A percentile compares a stretch with the other conserved stretches of the same genome.
phyloP scores from a whole-genome alignment of 2,113 vertebrate species.

The Peromyscus polionotus region DNA sequence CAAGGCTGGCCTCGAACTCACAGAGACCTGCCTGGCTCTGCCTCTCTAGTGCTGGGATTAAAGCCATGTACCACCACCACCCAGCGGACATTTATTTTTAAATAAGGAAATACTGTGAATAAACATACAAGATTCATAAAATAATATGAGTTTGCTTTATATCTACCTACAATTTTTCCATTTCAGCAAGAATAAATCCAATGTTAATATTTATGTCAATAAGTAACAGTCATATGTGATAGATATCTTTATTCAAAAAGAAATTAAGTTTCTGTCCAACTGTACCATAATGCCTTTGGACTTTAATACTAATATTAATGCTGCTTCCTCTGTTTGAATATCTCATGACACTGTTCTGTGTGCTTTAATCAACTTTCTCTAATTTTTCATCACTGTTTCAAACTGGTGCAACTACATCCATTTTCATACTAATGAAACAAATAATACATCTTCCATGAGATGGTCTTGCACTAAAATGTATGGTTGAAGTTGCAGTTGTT shows the following conservation, averaged over 20 bases:
- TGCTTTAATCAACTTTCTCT: neutral
- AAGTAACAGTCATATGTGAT: neutral
- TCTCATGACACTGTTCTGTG: fast-evolving
- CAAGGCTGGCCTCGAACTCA: too few relatives aligned
- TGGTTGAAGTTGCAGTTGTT: neutral
- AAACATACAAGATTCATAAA: neutral
- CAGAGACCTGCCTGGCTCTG: too few relatives aligned
- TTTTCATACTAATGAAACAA: neutral
- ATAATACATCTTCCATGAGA: neutral
- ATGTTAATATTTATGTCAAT: neutral
- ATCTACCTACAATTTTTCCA: neutral
- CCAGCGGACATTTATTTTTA: neutral
- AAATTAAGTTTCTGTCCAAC: neutral
- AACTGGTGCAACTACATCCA: neutral
- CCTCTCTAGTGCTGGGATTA: too few relatives aligned
- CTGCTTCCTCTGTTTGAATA: neutral
- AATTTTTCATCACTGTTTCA: neutral
- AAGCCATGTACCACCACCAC: too few relatives aligned
- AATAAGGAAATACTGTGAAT: slow-evolving; percentile 4
- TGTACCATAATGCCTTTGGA: neutral
- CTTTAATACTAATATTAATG: too few relatives aligned
- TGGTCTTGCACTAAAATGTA: neutral
- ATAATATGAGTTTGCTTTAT: neutral
- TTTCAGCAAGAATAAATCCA: neutral
- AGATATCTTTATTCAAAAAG: neutral